These are phyloP conservation scores for Apogon talboti DNA, from an alignment of 2,797 vertebrate genomes.

Conservation along the genomic window DNA sequence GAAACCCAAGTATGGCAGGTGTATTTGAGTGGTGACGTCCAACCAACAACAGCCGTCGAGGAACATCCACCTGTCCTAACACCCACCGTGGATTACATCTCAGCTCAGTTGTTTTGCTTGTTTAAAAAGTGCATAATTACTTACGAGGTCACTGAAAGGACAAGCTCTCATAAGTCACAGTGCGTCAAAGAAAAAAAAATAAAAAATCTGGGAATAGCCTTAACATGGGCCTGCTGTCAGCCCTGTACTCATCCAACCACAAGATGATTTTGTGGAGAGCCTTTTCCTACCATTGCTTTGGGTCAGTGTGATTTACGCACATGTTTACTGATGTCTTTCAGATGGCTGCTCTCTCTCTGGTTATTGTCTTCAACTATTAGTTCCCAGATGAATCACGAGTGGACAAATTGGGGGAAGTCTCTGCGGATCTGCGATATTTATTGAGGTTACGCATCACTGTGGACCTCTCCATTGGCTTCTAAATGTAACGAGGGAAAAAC, in stretches of 20 bases:
- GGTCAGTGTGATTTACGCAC: conserved; percentile 81
- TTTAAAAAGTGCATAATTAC: conserved; percentile 45
- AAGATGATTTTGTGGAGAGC: conserved; percentile 71
- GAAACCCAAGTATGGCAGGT: conserved; percentile 40
- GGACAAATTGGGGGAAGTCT: conserved; percentile 79
- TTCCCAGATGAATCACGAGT: conserved; percentile 82
- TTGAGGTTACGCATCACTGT: conserved; percentile 80
- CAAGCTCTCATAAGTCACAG: conserved; percentile 59
- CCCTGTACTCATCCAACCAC: conserved; percentile 68
- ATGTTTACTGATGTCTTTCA: conserved; percentile 85
- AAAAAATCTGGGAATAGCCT: conserved; percentile 74
- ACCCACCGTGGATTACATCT: not conserved
- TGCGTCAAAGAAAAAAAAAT: conserved; percentile 42
- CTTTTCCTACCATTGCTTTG: conserved; percentile 66
- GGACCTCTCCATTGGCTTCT: conserved; percentile 76
- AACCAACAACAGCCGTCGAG: not conserved
- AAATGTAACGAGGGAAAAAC: conserved; percentile 74
- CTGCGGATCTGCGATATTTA: conserved; percentile 79
- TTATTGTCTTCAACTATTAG: conserved; percentile 82
- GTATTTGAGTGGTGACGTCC: conserved; percentile 3
- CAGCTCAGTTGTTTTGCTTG: conserved; percentile 19
- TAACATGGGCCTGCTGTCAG: conserved; percentile 62
- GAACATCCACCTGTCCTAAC: not conserved
- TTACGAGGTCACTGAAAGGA: conserved; percentile 65
- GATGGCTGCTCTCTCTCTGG: conserved; percentile 71